Evolutionary conservation across 1,140 invertebrate genomes (phyloP).

Genomic region (Drusus annulatus): DNA sequence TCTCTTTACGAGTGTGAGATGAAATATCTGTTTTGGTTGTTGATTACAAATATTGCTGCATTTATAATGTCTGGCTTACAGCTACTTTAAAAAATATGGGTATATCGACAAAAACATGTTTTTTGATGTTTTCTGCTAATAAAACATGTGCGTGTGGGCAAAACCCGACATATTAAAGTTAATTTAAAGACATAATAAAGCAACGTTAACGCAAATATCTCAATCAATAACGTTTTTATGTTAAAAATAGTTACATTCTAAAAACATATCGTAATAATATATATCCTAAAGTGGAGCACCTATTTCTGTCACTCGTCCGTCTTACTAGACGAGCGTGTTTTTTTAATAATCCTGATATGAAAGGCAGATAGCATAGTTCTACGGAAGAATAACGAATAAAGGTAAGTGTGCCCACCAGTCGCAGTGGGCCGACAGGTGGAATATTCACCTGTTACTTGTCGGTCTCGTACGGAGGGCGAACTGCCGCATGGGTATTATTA

Average conservation of each 20-base stretch:
- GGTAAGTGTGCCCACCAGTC: conserved; percentile 51
- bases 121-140: no score
- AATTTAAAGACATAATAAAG: background rate
- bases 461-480: conserved; percentile 10
- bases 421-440: conserved; percentile 50
- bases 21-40: no score
- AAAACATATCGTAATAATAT: background rate
- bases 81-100: no score
- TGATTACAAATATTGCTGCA: no score
- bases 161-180: background rate
- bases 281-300: background rate
- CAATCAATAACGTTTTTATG: background rate
- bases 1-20: no score
- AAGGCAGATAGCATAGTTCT: conserved; percentile 27
- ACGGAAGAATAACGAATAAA: conserved; percentile 21
- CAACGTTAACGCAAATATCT: background rate
- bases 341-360: conserved; percentile 1
- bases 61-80: no score
- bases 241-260: background rate
- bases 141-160: no score
- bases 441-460: conserved; percentile 56
- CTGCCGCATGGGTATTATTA: background rate
- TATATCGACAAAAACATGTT: no score
- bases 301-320: background rate
- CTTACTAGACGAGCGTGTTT: background rate